Percentiles rank a stretch among this genome's conserved stretches.
Conservation (phyloP, 2,888 invertebrate species). For the Drosophila aldrichi region DNA sequence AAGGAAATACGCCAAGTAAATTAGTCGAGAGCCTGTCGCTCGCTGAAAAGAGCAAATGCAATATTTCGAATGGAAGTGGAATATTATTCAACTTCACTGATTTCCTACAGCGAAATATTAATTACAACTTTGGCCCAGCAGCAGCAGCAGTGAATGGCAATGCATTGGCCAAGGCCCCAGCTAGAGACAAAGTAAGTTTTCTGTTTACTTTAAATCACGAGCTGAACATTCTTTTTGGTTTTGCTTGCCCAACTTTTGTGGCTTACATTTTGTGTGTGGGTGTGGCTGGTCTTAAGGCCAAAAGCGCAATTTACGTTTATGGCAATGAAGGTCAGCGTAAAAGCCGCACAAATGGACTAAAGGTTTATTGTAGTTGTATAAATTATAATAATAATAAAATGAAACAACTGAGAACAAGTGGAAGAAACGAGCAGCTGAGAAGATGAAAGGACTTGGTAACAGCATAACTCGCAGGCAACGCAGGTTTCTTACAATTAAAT, state of each 20-base stretch:
- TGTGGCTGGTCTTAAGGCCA: not conserved
- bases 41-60: slow-evolving; percentile 19
- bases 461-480: not conserved
- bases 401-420: not conserved
- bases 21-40: slow-evolving; percentile 54
- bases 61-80: slow-evolving; percentile 30
- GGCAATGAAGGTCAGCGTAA: slow-evolving; percentile 5
- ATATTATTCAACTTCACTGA: slow-evolving; percentile 52
- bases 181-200: slow-evolving; percentile 19
- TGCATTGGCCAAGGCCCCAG: slow-evolving; percentile 10
- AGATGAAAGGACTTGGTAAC: too few species aligned
- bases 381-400: slow-evolving; percentile 7
- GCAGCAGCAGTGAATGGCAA: slow-evolving; percentile 5
- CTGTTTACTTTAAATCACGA: slow-evolving; percentile 7
- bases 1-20: slow-evolving; percentile 71
- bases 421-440: accelerated
- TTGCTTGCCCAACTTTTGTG: not conserved
- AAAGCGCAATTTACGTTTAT: slow-evolving; percentile 2
- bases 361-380: slow-evolving; percentile 9
- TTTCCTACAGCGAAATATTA: slow-evolving; percentile 46
- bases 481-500: not conserved
- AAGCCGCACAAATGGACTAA: slow-evolving; percentile 1
- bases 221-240: not conserved
- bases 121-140: slow-evolving; percentile 45
- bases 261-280: not conserved